These are phyloP conservation scores for Andricus curvator DNA, from an alignment of 2,888 invertebrate genomes.

Conservation along the genomic window DNA sequence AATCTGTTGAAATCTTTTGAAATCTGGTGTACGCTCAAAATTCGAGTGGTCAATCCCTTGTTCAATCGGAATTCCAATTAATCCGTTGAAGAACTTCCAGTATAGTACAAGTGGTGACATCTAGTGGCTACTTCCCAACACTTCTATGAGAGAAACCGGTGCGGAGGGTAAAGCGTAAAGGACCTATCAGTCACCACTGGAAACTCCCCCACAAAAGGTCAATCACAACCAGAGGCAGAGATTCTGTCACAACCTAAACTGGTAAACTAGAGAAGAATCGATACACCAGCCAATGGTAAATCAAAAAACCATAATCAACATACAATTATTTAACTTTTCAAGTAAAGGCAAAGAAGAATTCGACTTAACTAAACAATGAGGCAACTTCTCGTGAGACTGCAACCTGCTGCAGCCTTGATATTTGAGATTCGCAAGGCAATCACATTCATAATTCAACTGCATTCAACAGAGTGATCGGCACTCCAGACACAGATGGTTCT, in stretches of 20 bases:
- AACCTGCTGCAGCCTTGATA: not conserved
- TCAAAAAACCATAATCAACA: not conserved
- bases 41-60: too few species aligned
- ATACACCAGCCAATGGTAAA: not conserved
- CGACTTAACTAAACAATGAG: not conserved
- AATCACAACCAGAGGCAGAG: too few species aligned
- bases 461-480: conserved; percentile 27
- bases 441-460: not conserved
- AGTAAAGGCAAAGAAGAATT: not conserved
- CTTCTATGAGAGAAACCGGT: not conserved
- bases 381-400: not conserved
- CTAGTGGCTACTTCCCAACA: not conserved
- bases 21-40: too few species aligned
- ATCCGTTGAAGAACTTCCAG: not conserved
- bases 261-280: not conserved
- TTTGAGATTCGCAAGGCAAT: not conserved
- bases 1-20: too few species aligned
- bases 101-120: not conserved
- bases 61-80: too few species aligned
- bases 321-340: not conserved
- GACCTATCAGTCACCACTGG: not conserved
- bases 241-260: too few species aligned
- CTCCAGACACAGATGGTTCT: conserved; percentile 31
- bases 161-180: not conserved
- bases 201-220: not conserved